Base-by-base conservation (phyloP, 2,113 vertebrate genomes). In the Calidris pugnax region DNA sequence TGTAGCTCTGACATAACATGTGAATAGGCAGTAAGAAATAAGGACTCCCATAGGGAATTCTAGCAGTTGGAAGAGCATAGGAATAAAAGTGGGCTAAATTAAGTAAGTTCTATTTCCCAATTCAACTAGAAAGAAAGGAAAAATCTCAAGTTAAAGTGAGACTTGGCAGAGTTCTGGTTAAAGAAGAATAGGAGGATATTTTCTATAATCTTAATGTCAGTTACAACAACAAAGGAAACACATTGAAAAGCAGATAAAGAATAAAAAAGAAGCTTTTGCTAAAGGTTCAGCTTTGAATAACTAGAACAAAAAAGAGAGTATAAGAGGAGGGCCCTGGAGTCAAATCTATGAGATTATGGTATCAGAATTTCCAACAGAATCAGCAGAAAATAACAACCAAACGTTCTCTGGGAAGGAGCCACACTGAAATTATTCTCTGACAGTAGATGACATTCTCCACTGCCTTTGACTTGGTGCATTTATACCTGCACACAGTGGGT, bases 171-270 rank as follows among this genome's bases (percentile, higher is more conserved):
- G 15, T 56, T 89, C 37, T 85, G 84, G 85, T 88, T 89, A 68
- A 90, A 91, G 68, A 89, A 93, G 53, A 94, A 87, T 32, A 50
- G 55, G 41, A 90, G 43, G 55, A 63, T 89, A 68, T 93, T 96
- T 92, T 91, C 67, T 80, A 43, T 39, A 82, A 72, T 75, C 55
- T 66, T 78, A 68, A 76, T 21, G 32, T 82, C 63, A 87, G 60
- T 56, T 91, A 85, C 24, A 83, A 66, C 43, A 85, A 76, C 68
- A 94, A 93, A 96, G 41, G 63, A 95, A 94, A 93, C 79, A 66
- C 22, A 28, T 16, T 84, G 82, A 86, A 78, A 84, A 86, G 55
- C 26, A 88, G 67, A 85, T 66, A 95, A 91, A 83, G 69, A 79
- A 75, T 43, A 37, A 80, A 87, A 87, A 78, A 75, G 12, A 55